Conservation (phyloP, 1,140 invertebrate genomes). For the Melitaea cinxia region DNA sequence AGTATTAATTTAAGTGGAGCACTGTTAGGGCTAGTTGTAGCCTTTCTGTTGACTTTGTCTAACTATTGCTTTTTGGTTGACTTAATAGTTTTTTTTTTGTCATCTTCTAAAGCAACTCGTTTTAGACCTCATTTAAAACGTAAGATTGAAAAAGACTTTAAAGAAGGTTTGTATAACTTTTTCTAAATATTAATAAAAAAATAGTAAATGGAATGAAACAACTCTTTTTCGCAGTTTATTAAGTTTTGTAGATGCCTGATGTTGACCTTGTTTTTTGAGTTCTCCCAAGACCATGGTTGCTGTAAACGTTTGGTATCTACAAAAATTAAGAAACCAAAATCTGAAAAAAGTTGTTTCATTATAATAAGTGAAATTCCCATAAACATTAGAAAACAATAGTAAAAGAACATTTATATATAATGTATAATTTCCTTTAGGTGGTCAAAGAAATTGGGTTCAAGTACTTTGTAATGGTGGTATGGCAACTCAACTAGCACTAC, state of each 20-base stretch:
- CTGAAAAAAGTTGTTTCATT: too few relatives aligned
- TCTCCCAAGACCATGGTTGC: too few relatives aligned
- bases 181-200: background rate
- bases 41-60: slow-evolving; percentile 90
- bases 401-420: background rate
- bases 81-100: slow-evolving; percentile 90
- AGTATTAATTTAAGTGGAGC: slow-evolving; percentile 88
- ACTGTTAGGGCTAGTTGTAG: slow-evolving; percentile 87
- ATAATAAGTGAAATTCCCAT: too few relatives aligned
- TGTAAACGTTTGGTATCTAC: too few relatives aligned
- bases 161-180: slow-evolving; percentile 84
- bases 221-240: too few relatives aligned
- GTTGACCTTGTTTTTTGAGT: too few relatives aligned
- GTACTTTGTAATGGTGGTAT: slow-evolving; percentile 95
- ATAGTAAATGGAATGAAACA: too few relatives aligned
- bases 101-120: slow-evolving; percentile 92
- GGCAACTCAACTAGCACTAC: slow-evolving; percentile 88
- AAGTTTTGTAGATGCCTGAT: too few relatives aligned
- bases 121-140: slow-evolving; percentile 87
- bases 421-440: slow-evolving; percentile 77
- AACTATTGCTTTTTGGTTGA: slow-evolving; percentile 89
- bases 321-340: too few relatives aligned
- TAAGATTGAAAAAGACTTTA: slow-evolving; percentile 90
- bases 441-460: slow-evolving; percentile 95
- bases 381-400: too few relatives aligned